Evolutionary conservation across 2,888 invertebrate genomes (phyloP), one percentile per base, ranked within the genome.

Genomic region (Diplolepis rosae): DNA sequence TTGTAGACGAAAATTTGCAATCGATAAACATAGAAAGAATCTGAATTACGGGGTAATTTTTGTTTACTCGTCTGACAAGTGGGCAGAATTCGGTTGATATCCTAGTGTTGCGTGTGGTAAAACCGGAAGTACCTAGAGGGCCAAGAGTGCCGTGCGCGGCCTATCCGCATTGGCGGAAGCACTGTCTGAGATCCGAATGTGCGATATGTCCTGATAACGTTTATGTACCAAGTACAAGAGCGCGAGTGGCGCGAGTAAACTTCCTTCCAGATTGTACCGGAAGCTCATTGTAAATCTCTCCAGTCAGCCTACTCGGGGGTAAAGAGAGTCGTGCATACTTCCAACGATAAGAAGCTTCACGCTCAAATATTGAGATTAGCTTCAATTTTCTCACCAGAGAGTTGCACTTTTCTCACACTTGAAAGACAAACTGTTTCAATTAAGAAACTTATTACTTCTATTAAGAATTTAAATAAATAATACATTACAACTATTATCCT

Each of bases 201-300:
- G 73, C 79, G 80, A 81, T 80, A 80, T 69, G 73, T 77, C 76
- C 74, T 75, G 83, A 83, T 82, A 84, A 82, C 75, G 78, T 78
- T 83, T 81, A 77, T 77, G 80, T 79, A 79, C 76, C 77, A 69
- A 75, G 76, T 74, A 75, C 77, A 77, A 71, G 73, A 73, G 71
- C 66, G 73, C 71, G 69, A 72, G 74, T 81, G 74, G 80, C 82
- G 82, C 82, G 80, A 82, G 84, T 83, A 87, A 87, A 87, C 84
- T 86, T 87, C 84, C 84, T 83, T 83, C 82, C 83, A 83, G 84
- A 82, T 82, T 82, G 80, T 80, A 82, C 81, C 86, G 88, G 87
- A 88, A 87, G 84, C 83, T 83, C 85, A 85, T 85, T 88, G 87
- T 88, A 88, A 88, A 88, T 88, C 85, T 88, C 82, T 78, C 74